Base-by-base conservation (phyloP, 2,888 invertebrate species). In the Periphyllus acericola region DNA sequence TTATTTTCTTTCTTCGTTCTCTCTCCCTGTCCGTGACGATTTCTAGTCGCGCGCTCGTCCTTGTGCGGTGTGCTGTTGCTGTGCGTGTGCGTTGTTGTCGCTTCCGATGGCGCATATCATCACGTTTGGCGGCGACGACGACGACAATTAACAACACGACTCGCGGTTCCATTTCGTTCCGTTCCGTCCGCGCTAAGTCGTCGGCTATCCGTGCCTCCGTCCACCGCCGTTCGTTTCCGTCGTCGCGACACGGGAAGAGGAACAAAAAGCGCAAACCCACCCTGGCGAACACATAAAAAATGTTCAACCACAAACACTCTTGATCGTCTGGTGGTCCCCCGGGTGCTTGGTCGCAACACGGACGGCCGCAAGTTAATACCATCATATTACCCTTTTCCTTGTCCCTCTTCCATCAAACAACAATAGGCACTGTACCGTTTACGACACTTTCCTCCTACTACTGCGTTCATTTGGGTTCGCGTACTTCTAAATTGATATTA, bases 71-170 rank as follows among this genome's bases (percentile, higher is more conserved):
- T 11, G 46, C 46, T 11, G 46, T 11, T 11, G 46, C 46, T 11
- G 46, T 46, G 14, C 14, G 46, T 14, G 68, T 17, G 46, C n/a
- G 68, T 40, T 78, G n/a, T 71, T 46, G 55, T 60, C 25, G 40
- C 21, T 34, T 66, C 74, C 87, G 80, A 87, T 87, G 87, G 81
- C 87, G 80, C 52, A 34, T 34, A 76, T 46, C 21, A 68, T 52
- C 3, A 34, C 68, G 21, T 78, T 85, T 66, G 87, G 72, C 55
- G 46, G 46, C 60, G 83, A 83, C 86, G 87, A 87, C 87, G 87
- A 87, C 87, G 81, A 80, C 32, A 87, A 87, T 87, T 87, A 75
- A 81, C 66, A 21, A 79, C 52, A 79, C 52, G 34, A 34, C 36
- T 36, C 36, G 29, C 29, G 71, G 14, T 32, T 68, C n/a, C 8